phyloP scores from a whole-genome alignment of 2,797 vertebrate genomes.

The Notolabrus celidotus region DNA sequence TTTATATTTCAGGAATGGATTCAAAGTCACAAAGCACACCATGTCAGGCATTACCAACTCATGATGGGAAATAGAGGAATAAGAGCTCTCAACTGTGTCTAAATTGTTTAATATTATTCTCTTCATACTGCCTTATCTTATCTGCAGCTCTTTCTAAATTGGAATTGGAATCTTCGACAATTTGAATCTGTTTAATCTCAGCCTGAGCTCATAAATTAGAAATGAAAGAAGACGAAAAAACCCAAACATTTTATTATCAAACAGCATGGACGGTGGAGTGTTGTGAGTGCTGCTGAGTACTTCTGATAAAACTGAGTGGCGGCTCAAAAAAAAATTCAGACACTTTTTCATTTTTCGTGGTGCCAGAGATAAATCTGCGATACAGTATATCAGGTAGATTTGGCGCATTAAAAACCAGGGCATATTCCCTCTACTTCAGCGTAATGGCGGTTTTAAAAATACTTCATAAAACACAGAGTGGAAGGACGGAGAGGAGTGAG shows the following conservation, averaged over 20 bases:
- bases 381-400: conserved; percentile 34
- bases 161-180: conserved; percentile 46
- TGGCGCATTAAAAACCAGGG: conserved; percentile 40
- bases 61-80: conserved; percentile 19
- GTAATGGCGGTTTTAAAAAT: conserved; percentile 64
- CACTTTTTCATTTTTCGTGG: conserved; percentile 41
- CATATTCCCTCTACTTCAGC: conserved; percentile 39
- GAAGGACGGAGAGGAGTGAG: conserved; percentile 50
- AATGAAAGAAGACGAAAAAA: conserved; percentile 4
- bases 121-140: conserved; percentile 35
- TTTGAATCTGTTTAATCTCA: conserved; percentile 56
- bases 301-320: conserved; percentile 60
- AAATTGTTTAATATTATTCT: conserved; percentile 40
- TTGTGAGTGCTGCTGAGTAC: conserved; percentile 29
- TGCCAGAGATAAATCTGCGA: conserved; percentile 50
- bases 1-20: neutral
- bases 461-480: conserved; percentile 66
- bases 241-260: conserved; percentile 41
- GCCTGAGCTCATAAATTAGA: conserved; percentile 43
- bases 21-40: conserved; percentile 17
- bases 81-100: conserved; percentile 32
- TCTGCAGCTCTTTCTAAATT: conserved; percentile 46
- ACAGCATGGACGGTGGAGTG: conserved; percentile 10
- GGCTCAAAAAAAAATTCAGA: conserved; percentile 44
- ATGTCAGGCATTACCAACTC: conserved; percentile 19